Conservation (phyloP, 2,888 invertebrate genomes). For the Eupithecia exiguata region DNA sequence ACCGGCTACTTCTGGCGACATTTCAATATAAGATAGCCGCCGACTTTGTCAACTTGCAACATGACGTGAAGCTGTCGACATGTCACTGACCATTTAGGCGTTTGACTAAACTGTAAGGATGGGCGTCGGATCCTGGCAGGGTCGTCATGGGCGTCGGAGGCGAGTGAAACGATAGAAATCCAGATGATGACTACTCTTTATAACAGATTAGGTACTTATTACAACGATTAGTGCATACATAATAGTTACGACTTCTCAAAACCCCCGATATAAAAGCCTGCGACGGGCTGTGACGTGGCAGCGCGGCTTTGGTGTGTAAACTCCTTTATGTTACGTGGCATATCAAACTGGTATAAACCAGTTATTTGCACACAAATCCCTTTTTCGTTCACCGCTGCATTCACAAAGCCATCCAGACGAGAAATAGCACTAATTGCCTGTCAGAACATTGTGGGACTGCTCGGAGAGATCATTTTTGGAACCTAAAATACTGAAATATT, state of each 20-base stretch:
- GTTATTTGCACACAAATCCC: constrained; percentile 15
- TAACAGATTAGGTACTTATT: too few relatives aligned
- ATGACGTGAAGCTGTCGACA: neutral
- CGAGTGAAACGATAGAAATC: too few relatives aligned
- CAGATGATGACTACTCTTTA: too few relatives aligned
- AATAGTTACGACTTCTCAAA: too few relatives aligned
- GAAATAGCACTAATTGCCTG: constrained; percentile 26
- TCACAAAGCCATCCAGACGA: constrained; percentile 19
- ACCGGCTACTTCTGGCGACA: too few relatives aligned
- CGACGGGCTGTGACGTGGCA: neutral
- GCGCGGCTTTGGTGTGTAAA: neutral
- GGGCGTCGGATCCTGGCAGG: too few relatives aligned
- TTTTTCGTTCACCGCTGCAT: constrained; percentile 16
- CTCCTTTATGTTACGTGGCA: neutral
- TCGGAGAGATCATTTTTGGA: neutral
- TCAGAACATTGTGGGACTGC: constrained; percentile 3
- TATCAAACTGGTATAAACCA: constrained; percentile 9
- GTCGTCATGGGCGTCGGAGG: too few relatives aligned
- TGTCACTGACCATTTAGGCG: neutral
- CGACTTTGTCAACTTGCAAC: too few relatives aligned
- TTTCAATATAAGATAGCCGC: too few relatives aligned
- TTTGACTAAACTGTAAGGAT: too few relatives aligned
- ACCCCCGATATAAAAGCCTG: neutral
- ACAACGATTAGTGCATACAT: too few relatives aligned
- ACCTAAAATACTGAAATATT: neutral